Evolutionary conservation across 2,888 invertebrate species (phyloP).

Genomic region (Epinotia bilunana): DNA sequence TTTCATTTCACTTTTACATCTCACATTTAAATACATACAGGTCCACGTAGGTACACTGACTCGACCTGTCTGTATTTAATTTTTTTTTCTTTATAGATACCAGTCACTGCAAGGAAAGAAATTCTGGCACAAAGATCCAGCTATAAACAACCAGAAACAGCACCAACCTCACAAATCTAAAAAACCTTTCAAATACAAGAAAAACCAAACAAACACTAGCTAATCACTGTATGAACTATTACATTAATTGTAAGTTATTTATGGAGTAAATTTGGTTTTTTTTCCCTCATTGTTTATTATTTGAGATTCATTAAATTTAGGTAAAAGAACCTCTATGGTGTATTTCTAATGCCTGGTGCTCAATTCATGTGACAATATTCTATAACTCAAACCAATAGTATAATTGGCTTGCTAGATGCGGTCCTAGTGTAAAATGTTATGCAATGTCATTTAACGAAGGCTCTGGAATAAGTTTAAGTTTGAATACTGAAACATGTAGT

Average conservation of each 20-base stretch:
- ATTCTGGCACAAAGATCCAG: slow-evolving; percentile 73
- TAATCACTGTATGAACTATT: background rate
- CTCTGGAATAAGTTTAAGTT: no score
- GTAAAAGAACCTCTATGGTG: background rate
- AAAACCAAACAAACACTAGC: slow-evolving; percentile 47
- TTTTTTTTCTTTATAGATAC: slow-evolving; percentile 70
- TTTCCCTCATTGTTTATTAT: background rate
- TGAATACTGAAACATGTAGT: no score
- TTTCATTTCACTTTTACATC: no score
- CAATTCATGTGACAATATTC: no score
- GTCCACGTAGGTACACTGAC: no score
- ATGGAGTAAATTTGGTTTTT: background rate
- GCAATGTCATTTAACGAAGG: no score
- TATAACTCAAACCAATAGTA: no score
- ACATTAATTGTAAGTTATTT: background rate
- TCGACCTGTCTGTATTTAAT: background rate
- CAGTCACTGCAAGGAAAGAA: slow-evolving; percentile 76
- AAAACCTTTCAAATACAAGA: slow-evolving; percentile 70
- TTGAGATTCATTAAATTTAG: background rate
- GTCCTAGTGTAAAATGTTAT: no score
- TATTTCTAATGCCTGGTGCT: no score
- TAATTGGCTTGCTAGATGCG: no score
- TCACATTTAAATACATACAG: no score
- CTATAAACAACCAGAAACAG: slow-evolving; percentile 53
- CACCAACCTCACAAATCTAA: slow-evolving; percentile 63